These are phyloP conservation scores for Eonycteris spelaea DNA, from an alignment of 2,113 vertebrate species.

Conservation along the genomic window DNA sequence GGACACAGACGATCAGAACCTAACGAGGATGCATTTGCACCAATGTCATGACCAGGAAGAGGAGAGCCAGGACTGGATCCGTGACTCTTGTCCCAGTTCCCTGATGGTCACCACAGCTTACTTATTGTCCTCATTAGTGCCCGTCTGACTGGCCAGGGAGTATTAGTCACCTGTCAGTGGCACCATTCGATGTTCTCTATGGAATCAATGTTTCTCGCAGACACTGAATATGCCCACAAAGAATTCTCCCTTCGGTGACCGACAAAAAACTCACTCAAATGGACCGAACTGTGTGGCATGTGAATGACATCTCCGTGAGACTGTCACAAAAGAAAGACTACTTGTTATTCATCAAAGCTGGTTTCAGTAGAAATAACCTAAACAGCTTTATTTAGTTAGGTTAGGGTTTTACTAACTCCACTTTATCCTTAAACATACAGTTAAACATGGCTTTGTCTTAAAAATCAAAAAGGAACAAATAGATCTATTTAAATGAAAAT, in stretches of 20 bases:
- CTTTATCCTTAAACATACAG: neutral
- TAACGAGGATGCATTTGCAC: neutral
- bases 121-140: no score
- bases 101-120: neutral
- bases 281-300: neutral
- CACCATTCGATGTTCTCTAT: neutral
- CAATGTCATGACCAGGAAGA: neutral
- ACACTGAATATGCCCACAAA: neutral
- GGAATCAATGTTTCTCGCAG: neutral
- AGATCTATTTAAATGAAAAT: neutral
- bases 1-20: neutral
- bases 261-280: neutral
- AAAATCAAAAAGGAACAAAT: neutral
- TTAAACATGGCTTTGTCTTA: neutral
- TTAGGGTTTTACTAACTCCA: neutral
- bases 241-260: neutral
- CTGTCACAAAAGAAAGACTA: neutral
- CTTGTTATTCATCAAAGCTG: neutral
- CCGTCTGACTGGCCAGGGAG: neutral
- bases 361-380: neutral
- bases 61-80: neutral
- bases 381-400: neutral
- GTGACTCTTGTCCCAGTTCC: neutral
- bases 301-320: neutral
- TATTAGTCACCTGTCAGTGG: neutral